Conservation (phyloP, 2,888 invertebrate genomes). For the Drosophila pseudotakahashii region DNA sequence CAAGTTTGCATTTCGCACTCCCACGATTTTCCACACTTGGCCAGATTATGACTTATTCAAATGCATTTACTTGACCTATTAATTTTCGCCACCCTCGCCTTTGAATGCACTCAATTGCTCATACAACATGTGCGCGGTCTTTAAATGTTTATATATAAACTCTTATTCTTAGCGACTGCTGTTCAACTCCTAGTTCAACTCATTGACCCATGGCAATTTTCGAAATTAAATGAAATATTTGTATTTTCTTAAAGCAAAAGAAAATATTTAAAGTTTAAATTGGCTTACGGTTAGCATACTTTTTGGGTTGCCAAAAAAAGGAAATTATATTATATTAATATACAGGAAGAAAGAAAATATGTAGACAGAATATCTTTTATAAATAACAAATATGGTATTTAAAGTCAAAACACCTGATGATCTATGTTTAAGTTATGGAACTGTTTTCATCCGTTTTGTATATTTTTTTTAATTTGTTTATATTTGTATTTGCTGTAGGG, state of each 20-base stretch:
- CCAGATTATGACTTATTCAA: slow-evolving; percentile 51
- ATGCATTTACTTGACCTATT: slow-evolving; percentile 44
- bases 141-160: neutral
- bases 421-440: too few species aligned
- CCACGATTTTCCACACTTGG: slow-evolving; percentile 11
- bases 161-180: neutral
- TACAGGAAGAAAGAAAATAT: too few species aligned
- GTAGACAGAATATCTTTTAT: too few species aligned
- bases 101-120: slow-evolving; percentile 33
- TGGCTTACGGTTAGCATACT: neutral
- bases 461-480: neutral
- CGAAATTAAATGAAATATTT: neutral
- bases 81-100: slow-evolving; percentile 9
- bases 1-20: slow-evolving; percentile 54
- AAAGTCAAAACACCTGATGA: too few species aligned
- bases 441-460: neutral
- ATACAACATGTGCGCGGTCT: slow-evolving; percentile 37
- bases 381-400: too few species aligned
- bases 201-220: neutral
- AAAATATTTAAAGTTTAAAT: neutral
- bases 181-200: neutral
- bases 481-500: too few species aligned
- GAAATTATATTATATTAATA: too few species aligned
- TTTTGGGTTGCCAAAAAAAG: neutral
- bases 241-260: neutral